A percentile compares a stretch with the other conserved stretches of the same genome.
These are phyloP conservation scores for Drosophila takahashii DNA, from an alignment of 1,140 invertebrate species.

Conservation along the genomic window DNA sequence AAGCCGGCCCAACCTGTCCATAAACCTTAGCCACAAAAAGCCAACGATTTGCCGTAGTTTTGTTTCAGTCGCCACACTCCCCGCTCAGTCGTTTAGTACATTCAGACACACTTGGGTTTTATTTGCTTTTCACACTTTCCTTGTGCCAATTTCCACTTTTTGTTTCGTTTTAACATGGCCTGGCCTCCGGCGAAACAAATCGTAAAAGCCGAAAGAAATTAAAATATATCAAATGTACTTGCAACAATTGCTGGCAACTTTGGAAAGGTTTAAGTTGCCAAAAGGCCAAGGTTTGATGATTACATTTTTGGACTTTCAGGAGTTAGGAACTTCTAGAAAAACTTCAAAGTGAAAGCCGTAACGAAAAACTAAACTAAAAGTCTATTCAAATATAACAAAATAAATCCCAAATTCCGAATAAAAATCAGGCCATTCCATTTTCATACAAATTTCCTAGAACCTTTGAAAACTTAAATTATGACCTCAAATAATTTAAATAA, in stretches of 20 bases:
- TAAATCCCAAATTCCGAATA: background rate
- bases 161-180: conserved; percentile 53
- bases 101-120: conserved; percentile 35
- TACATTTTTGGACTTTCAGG: background rate
- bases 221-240: conserved; percentile 53
- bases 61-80: conserved; percentile 36
- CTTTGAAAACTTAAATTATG: conserved; percentile 12
- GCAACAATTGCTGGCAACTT: conserved; percentile 24
- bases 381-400: too few species aligned
- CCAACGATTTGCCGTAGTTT: conserved; percentile 57
- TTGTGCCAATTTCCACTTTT: conserved; percentile 77
- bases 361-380: too few species aligned
- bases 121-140: conserved; percentile 80
- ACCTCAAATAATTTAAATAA: conserved; percentile 2
- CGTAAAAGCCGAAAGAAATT: conserved; percentile 64
- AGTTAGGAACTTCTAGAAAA: background rate
- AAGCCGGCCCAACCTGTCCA: conserved; percentile 54
- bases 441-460: background rate
- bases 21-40: conserved; percentile 42
- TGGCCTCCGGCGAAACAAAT: conserved; percentile 32
- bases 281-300: conserved; percentile 24
- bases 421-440: background rate
- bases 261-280: background rate
- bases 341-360: background rate
- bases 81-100: background rate